Conservation (phyloP, 2,797 vertebrate genomes). For the Vultur gryphus region DNA sequence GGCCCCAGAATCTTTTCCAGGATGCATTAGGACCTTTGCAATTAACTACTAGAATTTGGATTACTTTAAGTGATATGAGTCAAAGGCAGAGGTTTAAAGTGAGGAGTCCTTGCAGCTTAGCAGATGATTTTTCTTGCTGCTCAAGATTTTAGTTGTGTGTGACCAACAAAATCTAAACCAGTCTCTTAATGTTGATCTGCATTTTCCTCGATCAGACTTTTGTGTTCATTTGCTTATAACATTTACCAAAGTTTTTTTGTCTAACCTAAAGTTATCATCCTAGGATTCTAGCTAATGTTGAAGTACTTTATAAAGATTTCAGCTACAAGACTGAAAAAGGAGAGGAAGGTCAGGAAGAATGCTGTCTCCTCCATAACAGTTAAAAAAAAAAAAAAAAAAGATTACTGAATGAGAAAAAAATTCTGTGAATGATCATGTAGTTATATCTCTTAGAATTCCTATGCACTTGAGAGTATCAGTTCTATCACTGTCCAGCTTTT, state of each 20-base stretch:
- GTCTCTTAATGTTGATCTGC: neutral
- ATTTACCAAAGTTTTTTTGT: neutral
- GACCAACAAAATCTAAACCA: neutral
- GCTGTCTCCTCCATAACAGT: neutral
- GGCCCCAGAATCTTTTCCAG: neutral
- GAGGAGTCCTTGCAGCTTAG: neutral
- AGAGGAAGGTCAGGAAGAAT: neutral
- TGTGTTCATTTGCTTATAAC: neutral
- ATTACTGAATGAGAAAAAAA: neutral
- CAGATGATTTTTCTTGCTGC: neutral
- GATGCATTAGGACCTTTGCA: neutral
- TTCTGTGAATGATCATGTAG: neutral
- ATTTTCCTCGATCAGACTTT: neutral
- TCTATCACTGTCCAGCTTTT: neutral
- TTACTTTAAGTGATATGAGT: neutral
- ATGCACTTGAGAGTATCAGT: neutral
- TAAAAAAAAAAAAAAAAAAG: neutral
- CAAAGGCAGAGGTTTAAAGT: neutral
- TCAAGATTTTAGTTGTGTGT: neutral
- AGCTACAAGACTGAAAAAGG: neutral
- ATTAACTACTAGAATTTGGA: neutral
- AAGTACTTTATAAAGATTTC: neutral
- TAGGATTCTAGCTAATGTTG: neutral
- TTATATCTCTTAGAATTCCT: neutral
- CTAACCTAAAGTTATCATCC: neutral